Evolutionary conservation across 2,888 invertebrate species (phyloP).

Genomic region (Aethes cnicana): DNA sequence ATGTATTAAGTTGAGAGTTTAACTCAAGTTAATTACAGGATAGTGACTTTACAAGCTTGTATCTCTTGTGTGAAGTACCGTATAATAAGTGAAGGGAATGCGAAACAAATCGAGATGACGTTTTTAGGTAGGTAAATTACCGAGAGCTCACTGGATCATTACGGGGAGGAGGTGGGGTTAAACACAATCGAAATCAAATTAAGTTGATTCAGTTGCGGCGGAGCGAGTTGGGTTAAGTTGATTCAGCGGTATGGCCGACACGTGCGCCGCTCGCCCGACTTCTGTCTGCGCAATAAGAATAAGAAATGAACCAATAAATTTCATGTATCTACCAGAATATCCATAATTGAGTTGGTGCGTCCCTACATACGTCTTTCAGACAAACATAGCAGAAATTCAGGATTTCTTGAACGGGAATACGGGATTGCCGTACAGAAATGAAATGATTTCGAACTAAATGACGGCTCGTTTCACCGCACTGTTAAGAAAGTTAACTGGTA

Average conservation of each 20-base stretch:
- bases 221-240: conserved; percentile 65
- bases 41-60: conserved; percentile 28
- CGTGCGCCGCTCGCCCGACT: conserved; percentile 48
- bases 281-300: conserved; percentile 60
- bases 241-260: conserved; percentile 70
- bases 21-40: conserved; percentile 31
- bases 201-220: conserved; percentile 76
- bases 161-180: conserved; percentile 69
- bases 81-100: conserved; percentile 9
- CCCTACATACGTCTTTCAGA: background rate
- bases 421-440: too few relatives aligned
- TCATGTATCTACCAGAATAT: conserved; percentile 36
- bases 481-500: too few relatives aligned
- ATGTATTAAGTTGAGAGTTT: conserved; percentile 38
- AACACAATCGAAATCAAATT: conserved; percentile 80
- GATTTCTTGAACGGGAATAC: too few relatives aligned
- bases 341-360: conserved; percentile 24
- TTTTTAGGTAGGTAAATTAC: conserved; percentile 43
- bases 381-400: conserved; percentile 6
- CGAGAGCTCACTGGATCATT: conserved; percentile 66
- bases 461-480: too few relatives aligned
- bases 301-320: conserved; percentile 57
- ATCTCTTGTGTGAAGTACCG: background rate
- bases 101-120: conserved; percentile 30
- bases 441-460: too few relatives aligned